These are phyloP conservation scores for Euplexia lucipara DNA, from an alignment of 2,888 invertebrate genomes.

Conservation along the genomic window DNA sequence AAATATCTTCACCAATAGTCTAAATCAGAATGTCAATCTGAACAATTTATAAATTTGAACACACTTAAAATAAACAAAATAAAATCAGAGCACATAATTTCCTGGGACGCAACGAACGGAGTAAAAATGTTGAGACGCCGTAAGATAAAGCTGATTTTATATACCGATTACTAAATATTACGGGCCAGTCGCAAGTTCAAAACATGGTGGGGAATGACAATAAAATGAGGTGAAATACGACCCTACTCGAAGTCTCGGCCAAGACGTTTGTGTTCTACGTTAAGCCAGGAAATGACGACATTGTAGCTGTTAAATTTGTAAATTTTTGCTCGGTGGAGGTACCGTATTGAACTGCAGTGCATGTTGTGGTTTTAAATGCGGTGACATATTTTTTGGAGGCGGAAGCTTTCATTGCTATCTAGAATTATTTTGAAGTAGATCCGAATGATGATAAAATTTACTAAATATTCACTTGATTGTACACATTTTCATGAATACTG, in stretches of 20 bases:
- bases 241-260: conserved; percentile 14
- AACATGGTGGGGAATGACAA: conserved; percentile 26
- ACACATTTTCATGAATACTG: too few relatives aligned
- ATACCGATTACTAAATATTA: conserved; percentile 67
- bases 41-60: conserved; percentile 17
- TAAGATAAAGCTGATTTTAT: conserved; percentile 62
- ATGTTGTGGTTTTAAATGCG: conserved; percentile 37
- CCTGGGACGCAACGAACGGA: conserved; percentile 5
- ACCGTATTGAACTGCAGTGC: conserved; percentile 32
- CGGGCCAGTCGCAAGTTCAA: conserved; percentile 20
- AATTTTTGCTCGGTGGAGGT: conserved; percentile 35
- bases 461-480: too few relatives aligned
- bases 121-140: conserved; percentile 25
- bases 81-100: conserved; percentile 1
- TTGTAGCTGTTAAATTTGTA: conserved; percentile 48
- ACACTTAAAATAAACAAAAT: conserved; percentile 16
- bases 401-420: conserved; percentile 12
- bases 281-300: conserved; percentile 55
- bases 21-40: neutral
- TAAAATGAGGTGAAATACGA: conserved; percentile 56
- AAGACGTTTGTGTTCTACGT: conserved; percentile 46
- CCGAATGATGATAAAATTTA: too few relatives aligned
- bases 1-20: neutral
- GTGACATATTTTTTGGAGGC: conserved; percentile 35
- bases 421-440: too few relatives aligned